A percentile compares a stretch with the other conserved stretches of the same genome.
Conservation (phyloP, 2,888 invertebrate genomes). For the Platypus cylindrus region DNA sequence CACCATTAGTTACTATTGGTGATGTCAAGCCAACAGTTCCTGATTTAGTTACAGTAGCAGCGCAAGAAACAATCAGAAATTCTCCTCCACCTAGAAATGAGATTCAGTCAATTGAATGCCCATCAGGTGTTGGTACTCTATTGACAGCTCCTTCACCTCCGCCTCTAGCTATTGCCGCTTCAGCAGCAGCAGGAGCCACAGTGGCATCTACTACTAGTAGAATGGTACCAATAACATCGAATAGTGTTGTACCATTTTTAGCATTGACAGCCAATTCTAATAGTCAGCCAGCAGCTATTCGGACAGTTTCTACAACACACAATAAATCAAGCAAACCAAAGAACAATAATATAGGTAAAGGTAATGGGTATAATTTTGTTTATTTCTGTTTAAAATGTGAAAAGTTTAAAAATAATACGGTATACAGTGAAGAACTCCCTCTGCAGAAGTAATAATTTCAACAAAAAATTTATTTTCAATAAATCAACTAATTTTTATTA, state of each 20-base stretch:
- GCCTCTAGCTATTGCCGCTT: too few species aligned
- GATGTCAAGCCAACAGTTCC: conserved; percentile 36
- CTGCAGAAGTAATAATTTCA: too few species aligned
- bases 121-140: too few species aligned
- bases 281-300: conserved; percentile 40
- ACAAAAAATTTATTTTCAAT: too few species aligned
- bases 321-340: conserved; percentile 34
- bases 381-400: too few species aligned
- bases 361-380: conserved; percentile 8
- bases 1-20: conserved; percentile 20
- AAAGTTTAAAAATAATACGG: too few species aligned
- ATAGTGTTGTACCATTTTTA: conserved; percentile 38
- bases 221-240: conserved; percentile 34
- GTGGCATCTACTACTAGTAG: too few species aligned
- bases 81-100: conserved; percentile 28
- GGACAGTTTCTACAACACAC: conserved; percentile 36
- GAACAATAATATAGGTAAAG: conserved; percentile 18
- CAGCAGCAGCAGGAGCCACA: too few species aligned
- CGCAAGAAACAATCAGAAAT: conserved; percentile 34
- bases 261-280: conserved; percentile 39
- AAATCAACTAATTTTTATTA: too few species aligned
- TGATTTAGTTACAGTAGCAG: conserved; percentile 41
- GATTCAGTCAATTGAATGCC: conserved; percentile 21
- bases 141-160: conserved; percentile 13
- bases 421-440: too few species aligned